These are phyloP conservation scores for Carpatolechia fugitivella DNA, from an alignment of 2,888 invertebrate genomes.

Conservation along the genomic window DNA sequence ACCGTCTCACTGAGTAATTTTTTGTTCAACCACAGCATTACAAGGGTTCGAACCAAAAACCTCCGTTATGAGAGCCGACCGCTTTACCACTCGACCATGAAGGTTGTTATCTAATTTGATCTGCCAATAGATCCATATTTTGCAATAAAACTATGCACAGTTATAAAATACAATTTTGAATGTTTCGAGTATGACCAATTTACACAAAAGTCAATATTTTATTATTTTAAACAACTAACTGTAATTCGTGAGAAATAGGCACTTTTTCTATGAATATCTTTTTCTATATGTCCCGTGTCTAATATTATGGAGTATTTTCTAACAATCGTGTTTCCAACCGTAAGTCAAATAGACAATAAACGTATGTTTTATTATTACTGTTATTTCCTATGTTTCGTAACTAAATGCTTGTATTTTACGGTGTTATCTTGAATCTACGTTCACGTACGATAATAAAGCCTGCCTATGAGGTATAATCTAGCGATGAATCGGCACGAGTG, in stretches of 20 bases:
- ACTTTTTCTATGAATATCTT: conserved; percentile 17
- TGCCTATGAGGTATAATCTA: no score
- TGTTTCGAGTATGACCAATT: neutral
- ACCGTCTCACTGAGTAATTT: no score
- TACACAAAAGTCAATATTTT: neutral
- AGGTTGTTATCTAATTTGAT: no score
- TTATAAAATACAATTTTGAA: neutral
- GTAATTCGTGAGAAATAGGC: conserved; percentile 26
- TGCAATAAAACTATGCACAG: neutral
- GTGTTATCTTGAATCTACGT: neutral
- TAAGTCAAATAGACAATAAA: neutral
- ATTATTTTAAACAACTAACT: conserved; percentile 11
- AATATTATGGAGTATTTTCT: conserved; percentile 13
- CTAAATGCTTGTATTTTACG: neutral
- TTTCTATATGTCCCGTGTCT: conserved; percentile 29
- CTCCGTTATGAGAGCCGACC: no score
- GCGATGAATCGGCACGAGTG: no score
- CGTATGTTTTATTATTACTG: conserved; percentile 3
- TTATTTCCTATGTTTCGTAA: neutral
- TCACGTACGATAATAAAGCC: neutral
- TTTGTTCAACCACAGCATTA: no score
- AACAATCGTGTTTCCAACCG: conserved; percentile 2
- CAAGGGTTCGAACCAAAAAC: no score
- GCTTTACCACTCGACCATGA: no score
- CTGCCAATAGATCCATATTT: neutral